Percentiles rank a stretch among this genome's conserved stretches.
Evolutionary conservation across 2,113 vertebrate genomes (phyloP).

Genomic region (Agelaius phoeniceus): DNA sequence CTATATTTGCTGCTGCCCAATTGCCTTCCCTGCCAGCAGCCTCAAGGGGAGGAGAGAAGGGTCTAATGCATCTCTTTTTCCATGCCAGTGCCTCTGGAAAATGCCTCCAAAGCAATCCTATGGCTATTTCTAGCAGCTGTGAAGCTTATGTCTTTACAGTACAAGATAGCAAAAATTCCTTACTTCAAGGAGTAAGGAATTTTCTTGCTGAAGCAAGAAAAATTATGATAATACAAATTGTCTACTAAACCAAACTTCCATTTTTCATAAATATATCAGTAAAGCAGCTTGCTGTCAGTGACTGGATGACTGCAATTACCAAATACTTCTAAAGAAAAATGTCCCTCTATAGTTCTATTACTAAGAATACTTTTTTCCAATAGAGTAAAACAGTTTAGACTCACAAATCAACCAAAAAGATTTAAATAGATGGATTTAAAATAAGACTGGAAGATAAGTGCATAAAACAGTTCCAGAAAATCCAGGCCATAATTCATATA

Average conservation of each 20-base stretch:
- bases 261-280: not conserved
- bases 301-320: not conserved
- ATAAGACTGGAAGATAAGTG: not conserved
- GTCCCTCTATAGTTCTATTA: not conserved
- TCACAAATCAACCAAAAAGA: not conserved
- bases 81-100: not conserved
- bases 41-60: not conserved
- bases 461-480: not conserved
- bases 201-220: not conserved
- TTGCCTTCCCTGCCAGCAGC: not conserved
- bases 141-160: not conserved
- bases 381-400: not conserved
- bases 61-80: not conserved
- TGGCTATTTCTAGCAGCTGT: not conserved
- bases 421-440: not conserved
- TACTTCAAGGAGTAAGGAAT: not conserved
- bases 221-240: not conserved
- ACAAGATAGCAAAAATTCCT: not conserved
- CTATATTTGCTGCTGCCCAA: not conserved
- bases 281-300: not conserved
- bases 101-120: not conserved
- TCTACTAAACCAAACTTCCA: not conserved
- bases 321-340: not conserved
- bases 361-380: not conserved
- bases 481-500: not conserved